These are phyloP conservation scores for Portunus trituberculatus DNA, from an alignment of 1,140 invertebrate genomes.

Conservation along the genomic window DNA sequence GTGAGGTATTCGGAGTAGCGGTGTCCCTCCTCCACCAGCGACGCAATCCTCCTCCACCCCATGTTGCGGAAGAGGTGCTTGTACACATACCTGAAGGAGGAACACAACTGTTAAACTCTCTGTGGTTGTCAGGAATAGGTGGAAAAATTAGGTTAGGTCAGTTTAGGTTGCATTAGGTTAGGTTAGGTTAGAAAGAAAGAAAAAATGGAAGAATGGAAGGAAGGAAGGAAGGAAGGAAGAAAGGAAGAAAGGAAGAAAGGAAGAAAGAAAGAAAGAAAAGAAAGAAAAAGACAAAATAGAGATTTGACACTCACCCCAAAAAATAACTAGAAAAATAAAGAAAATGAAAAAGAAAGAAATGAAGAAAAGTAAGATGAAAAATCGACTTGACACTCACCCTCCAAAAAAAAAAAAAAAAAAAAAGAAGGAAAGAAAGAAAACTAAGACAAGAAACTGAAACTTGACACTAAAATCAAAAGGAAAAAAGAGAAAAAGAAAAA, in stretches of 20 bases:
- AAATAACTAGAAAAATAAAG: background rate
- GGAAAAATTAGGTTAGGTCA: no score
- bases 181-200: no score
- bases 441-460: no score
- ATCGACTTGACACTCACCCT: background rate
- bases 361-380: background rate
- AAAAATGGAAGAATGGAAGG: background rate
- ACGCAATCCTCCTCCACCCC: constrained; percentile 87
- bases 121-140: no score
- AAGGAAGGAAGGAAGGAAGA: background rate
- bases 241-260: background rate
- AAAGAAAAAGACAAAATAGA: no score
- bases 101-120: no score
- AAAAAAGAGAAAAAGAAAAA: no score
- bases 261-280: no score
- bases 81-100: constrained; percentile 84
- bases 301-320: no score
- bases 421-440: no score
- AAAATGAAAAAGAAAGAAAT: background rate
- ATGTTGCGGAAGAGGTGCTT: constrained; percentile 84
- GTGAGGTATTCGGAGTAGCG: constrained; percentile 91
- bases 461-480: no score
- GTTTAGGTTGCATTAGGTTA: no score
- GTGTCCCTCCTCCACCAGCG: constrained; percentile 89
- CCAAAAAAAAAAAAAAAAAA: background rate